A percentile compares a stretch with the other conserved stretches of the same genome.
Evolutionary conservation across 2,113 vertebrate species (phyloP).

Genomic region (Burhinus bistriatus): DNA sequence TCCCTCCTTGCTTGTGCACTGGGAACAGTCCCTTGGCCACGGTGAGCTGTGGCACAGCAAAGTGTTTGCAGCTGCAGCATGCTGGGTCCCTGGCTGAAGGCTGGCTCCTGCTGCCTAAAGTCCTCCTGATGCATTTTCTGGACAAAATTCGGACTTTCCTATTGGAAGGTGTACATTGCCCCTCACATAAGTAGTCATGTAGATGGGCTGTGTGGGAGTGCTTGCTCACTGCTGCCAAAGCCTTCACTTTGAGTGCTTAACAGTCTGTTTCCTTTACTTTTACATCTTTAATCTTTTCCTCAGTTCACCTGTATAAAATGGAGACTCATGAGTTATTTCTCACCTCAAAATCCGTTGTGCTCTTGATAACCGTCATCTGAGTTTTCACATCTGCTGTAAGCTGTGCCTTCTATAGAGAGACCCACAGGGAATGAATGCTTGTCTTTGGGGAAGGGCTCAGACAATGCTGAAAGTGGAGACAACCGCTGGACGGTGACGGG

Average conservation of each 20-base stretch:
- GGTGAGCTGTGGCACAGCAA: background rate
- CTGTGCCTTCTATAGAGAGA: background rate
- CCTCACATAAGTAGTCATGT: rapidly evolving
- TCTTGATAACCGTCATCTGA: background rate
- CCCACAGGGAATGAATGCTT: background rate
- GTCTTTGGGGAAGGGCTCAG: background rate
- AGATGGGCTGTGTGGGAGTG: background rate
- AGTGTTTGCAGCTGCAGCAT: rapidly evolving
- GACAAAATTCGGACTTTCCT: background rate
- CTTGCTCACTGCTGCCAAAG: background rate
- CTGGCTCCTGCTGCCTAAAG: background rate
- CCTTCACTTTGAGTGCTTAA: background rate
- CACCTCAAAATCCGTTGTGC: background rate
- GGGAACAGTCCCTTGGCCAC: too few relatives aligned
- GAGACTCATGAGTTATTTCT: background rate
- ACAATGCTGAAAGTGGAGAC: rapidly evolving
- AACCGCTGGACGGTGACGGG: background rate
- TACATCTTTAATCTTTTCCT: background rate
- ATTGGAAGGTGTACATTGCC: background rate
- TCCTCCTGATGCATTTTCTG: background rate
- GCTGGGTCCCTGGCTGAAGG: too few relatives aligned
- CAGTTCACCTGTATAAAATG: background rate
- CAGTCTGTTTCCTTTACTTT: background rate
- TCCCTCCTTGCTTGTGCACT: background rate
- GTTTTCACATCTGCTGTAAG: background rate